These are phyloP conservation scores for Poecilia picta DNA, from an alignment of 2,797 vertebrate species.

Conservation along the genomic window DNA sequence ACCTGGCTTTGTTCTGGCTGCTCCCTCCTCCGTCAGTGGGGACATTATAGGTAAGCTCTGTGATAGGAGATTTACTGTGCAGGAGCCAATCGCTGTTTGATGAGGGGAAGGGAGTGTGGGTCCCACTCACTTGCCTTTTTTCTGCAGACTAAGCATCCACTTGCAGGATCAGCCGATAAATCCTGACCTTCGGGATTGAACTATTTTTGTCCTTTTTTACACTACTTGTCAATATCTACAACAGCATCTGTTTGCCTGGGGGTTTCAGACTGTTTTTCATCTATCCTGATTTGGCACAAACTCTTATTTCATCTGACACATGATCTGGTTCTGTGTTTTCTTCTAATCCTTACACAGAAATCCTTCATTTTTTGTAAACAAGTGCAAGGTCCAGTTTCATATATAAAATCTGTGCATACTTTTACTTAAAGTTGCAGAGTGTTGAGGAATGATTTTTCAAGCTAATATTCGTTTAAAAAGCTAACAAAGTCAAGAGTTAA, in stretches of 20 bases:
- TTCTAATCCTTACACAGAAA: background rate
- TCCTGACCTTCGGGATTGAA: constrained; percentile 67
- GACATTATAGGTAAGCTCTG: constrained; percentile 49
- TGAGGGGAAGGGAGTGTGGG: constrained; percentile 64
- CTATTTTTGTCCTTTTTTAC: constrained; percentile 44
- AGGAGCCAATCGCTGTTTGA: constrained; percentile 72
- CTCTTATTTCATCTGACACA: constrained; percentile 20
- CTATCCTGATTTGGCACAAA: constrained; percentile 22
- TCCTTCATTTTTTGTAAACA: background rate
- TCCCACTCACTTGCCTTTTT: constrained; percentile 60
- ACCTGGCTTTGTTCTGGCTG: constrained; percentile 65
- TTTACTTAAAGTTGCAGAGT: background rate
- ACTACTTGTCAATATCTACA: constrained; percentile 43
- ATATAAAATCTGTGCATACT: background rate
- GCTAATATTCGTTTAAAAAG: background rate
- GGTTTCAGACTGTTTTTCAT: constrained; percentile 27
- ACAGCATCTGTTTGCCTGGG: constrained; percentile 38
- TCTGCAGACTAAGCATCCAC: constrained; percentile 81
- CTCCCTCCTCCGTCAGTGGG: constrained; percentile 53
- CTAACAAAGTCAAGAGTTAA: background rate
- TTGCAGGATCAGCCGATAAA: constrained; percentile 64
- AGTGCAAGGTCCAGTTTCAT: constrained; percentile 2
- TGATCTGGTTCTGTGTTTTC: constrained; percentile 5
- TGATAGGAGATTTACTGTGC: constrained; percentile 70
- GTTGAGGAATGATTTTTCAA: background rate